Evolutionary conservation across 2,888 invertebrate species (phyloP), one percentile per base, ranked within the genome.

Genomic region (Hirtodrosophila duncani): DNA sequence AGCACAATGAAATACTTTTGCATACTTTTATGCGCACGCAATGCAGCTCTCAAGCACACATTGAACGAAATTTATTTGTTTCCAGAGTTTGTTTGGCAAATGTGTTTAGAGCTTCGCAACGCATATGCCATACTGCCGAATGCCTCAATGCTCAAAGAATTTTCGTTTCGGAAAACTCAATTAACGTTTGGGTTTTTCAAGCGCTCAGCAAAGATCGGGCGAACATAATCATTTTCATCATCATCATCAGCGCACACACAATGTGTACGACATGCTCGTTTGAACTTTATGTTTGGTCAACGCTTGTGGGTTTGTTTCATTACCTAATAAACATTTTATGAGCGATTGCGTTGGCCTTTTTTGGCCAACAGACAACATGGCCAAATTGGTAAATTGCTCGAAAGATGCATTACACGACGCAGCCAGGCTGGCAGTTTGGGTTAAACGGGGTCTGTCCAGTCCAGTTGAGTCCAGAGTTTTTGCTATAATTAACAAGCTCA

Each of bases 311-410:
- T 64, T 62, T 72, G 72, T 72, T 78, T 72, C 63, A 72, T 72
- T 72, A 58, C 74, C 72, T 72, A 72, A 72, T 72, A 72, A 72
- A 72, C 72, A 72, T 72, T 72, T 72, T 74, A 72, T 67, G 78
- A 58, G 68, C 38, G 14, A 16, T 14, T 10, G 10, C 11, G 17
- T 26, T 16, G 27, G 38, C n/a, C 1, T 6, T 7, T 9, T 16
- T 63, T 44, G 63, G 60, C 50, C 55, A 39, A 31, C 20, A 58
- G 57, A 62, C 64, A 59, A 38, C 38, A 49, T 34, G 43, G 43
- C 52, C 58, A 75, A 79, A 72, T 77, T 77, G 75, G 66, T 66
- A 77, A 77, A 77, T 67, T 72, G 80, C 70, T 79, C 72, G 72
- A 75, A 79, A 79, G 72, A 72, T 71, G 79, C 77, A 79, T 63